Conservation (phyloP, 2,113 vertebrate genomes). For the Psammodynastes pulverulentus region DNA sequence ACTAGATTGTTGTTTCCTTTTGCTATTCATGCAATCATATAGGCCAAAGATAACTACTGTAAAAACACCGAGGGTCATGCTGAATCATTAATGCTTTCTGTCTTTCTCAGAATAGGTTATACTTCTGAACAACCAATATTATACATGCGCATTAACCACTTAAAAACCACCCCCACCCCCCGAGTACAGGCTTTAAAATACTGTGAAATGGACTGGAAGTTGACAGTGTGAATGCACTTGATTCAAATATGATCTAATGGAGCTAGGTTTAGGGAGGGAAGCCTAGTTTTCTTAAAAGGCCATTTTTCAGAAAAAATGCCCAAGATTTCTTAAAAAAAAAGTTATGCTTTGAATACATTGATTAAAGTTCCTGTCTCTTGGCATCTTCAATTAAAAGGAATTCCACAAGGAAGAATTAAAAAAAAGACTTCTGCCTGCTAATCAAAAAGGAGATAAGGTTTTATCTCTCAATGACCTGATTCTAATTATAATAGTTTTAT, state of each 20-base stretch:
- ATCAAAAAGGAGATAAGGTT: background rate
- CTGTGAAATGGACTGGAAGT: conserved; percentile 7
- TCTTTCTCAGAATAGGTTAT: background rate
- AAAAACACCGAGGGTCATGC: conserved; percentile 10
- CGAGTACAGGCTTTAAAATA: background rate
- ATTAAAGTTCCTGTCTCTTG: background rate
- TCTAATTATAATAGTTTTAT: background rate
- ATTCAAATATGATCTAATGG: background rate
- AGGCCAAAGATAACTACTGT: conserved; percentile 21
- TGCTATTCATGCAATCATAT: background rate
- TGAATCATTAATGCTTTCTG: conserved; percentile 28
- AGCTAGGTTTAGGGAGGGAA: background rate
- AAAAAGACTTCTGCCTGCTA: background rate
- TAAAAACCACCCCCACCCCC: background rate
- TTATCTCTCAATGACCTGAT: background rate
- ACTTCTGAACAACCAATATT: conserved; percentile 13
- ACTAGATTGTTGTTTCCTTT: conserved; percentile 23
- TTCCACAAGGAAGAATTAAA: background rate
- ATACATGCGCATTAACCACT: background rate
- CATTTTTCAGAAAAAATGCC: background rate
- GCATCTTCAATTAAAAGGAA: background rate
- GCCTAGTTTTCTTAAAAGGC: background rate
- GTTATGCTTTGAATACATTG: background rate
- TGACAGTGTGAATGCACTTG: background rate
- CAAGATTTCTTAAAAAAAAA: background rate